These are phyloP conservation scores for Gephyroberyx darwinii DNA, from an alignment of 2,797 vertebrate species.

Conservation along the genomic window DNA sequence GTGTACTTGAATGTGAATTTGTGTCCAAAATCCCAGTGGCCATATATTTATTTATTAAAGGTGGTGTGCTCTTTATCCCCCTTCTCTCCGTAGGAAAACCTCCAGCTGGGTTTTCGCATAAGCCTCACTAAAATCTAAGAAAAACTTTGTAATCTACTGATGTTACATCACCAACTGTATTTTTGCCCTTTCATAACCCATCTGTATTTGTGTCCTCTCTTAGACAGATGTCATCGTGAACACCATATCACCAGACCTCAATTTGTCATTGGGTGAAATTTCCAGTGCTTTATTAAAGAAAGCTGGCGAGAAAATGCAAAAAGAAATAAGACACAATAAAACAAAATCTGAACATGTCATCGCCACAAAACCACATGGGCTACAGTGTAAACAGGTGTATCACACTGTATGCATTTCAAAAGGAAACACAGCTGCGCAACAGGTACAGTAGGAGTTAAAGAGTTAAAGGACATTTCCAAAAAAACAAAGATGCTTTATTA, in stretches of 20 bases:
- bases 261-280: accelerated
- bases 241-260: accelerated
- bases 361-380: constrained; percentile 43
- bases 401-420: constrained; percentile 50
- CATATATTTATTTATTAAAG: not conserved
- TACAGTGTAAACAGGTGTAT: constrained; percentile 71
- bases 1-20: not conserved
- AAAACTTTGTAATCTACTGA: not conserved
- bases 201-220: constrained; percentile 29
- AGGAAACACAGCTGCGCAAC: accelerated
- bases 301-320: constrained; percentile 65
- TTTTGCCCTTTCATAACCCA: not conserved
- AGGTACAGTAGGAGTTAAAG: constrained; percentile 57
- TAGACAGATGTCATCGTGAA: constrained; percentile 87
- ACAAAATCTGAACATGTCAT: accelerated
- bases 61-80: not conserved
- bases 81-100: not conserved
- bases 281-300: constrained; percentile 62
- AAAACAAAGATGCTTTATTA: too few species aligned
- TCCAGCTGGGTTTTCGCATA: not conserved
- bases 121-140: not conserved
- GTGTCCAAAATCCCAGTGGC: not conserved
- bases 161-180: not conserved
- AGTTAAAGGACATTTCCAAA: too few species aligned
- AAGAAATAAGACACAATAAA: constrained; percentile 28